These are phyloP conservation scores for Trichomycterus rosablanca DNA, from an alignment of 2,113 vertebrate genomes.

Conservation along the genomic window DNA sequence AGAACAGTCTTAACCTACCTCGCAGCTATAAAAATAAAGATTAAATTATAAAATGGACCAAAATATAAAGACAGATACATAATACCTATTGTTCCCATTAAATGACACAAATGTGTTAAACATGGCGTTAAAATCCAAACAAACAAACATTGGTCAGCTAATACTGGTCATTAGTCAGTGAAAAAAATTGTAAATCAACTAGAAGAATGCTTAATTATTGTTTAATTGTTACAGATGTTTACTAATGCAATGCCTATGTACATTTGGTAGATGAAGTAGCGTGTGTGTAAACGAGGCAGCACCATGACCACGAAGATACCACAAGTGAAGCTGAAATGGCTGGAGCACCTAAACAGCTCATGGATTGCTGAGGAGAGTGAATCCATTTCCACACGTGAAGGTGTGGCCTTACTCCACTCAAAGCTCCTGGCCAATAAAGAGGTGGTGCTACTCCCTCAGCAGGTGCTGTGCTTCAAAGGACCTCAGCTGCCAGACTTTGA, in stretches of 20 bases:
- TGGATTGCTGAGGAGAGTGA: conserved; percentile 99
- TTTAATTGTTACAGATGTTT: not conserved
- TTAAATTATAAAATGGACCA: no score
- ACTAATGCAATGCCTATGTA: not conserved
- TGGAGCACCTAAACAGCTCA: conserved; percentile 97
- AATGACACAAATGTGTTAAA: no score
- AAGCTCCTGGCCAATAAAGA: conserved; percentile 95
- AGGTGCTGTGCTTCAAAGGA: conserved; percentile 94
- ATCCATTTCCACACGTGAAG: conserved; percentile 92
- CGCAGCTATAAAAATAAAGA: no score
- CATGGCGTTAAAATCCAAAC: no score
- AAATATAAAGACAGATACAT: no score
- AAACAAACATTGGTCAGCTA: no score
- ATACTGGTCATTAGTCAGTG: no score
- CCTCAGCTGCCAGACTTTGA: conserved; percentile 97
- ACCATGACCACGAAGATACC: conserved; percentile 92
- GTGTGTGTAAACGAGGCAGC: conserved; percentile 26
- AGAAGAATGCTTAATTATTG: no score
- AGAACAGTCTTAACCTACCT: no score
- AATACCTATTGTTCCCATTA: no score
- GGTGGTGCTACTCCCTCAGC: conserved; percentile 90
- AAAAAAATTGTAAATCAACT: no score
- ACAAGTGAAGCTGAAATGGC: conserved; percentile 97
- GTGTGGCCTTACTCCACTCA: conserved; percentile 83
- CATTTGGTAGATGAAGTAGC: conserved; percentile 11